phyloP scores from a whole-genome alignment of 2,797 vertebrate genomes.

The Passerculus sandwichensis region DNA sequence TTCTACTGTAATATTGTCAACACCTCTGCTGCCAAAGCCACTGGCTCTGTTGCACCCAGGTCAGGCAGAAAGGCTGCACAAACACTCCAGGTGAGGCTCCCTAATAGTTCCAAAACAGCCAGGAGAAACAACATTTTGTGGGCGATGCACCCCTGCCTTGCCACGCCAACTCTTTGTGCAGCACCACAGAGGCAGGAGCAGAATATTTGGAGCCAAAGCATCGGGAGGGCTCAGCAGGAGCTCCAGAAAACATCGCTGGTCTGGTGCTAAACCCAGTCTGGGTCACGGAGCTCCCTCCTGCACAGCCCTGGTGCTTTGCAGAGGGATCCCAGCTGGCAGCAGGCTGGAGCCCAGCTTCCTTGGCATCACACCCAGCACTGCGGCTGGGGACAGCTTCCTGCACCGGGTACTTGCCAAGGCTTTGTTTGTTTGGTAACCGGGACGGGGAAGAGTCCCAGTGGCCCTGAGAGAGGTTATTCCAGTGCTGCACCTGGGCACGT shows the following conservation, averaged over 20 bases:
- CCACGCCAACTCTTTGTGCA: not conserved
- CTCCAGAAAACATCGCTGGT: not conserved
- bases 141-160: not conserved
- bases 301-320: not conserved
- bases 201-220: not conserved
- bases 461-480: slow-evolving; percentile 25
- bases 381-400: slow-evolving; percentile 53
- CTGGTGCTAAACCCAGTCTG: not conserved
- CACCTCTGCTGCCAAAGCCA: not conserved
- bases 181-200: not conserved
- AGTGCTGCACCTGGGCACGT: slow-evolving; percentile 44
- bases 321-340: slow-evolving; percentile 28
- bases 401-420: not conserved
- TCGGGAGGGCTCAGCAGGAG: not conserved
- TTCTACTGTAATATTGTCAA: not conserved
- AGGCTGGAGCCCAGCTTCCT: not conserved
- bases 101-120: not conserved
- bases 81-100: not conserved
- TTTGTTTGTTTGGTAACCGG: slow-evolving; percentile 36
- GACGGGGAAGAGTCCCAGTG: slow-evolving; percentile 16
- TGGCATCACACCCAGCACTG: slow-evolving; percentile 42
- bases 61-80: not conserved
- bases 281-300: not conserved
- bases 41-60: not conserved
- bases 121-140: not conserved